Evolutionary conservation across 2,797 vertebrate species (phyloP).

Genomic region (Silurus aristotelis): DNA sequence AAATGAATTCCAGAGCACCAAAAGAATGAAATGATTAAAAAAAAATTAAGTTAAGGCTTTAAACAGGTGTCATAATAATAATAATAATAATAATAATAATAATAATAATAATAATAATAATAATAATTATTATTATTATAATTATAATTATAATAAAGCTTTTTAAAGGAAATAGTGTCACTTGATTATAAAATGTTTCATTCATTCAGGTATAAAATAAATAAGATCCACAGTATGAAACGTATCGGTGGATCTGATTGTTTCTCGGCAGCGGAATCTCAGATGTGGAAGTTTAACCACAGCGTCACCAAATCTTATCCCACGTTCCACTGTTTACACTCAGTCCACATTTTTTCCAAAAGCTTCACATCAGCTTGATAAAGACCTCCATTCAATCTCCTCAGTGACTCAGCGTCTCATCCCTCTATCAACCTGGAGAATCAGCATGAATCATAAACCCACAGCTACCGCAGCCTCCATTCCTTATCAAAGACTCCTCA

Average conservation of each 20-base stretch:
- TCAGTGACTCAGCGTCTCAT: conserved; percentile 15
- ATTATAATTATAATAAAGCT: no score
- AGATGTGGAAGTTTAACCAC: not conserved
- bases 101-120: no score
- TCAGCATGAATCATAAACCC: conserved; percentile 6
- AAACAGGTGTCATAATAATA: no score
- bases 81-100: no score
- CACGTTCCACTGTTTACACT: not conserved
- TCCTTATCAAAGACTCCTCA: conserved; percentile 25
- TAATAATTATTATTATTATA: no score
- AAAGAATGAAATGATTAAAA: not conserved
- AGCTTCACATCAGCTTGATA: not conserved
- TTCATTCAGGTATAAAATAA: not conserved
- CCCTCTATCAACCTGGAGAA: not conserved
- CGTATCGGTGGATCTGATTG: not conserved
- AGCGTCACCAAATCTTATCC: not conserved
- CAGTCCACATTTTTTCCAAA: conserved; percentile 25
- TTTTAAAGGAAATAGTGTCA: not conserved
- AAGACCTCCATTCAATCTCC: conserved; percentile 36
- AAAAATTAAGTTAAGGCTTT: no score
- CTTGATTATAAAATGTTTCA: not conserved
- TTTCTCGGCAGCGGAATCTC: not conserved
- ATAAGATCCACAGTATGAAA: not conserved
- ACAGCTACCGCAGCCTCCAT: conserved; percentile 28
- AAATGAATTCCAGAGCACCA: not conserved